Evolutionary conservation across 2,797 vertebrate genomes (phyloP).

Genomic region (Champsocephalus gunnari): DNA sequence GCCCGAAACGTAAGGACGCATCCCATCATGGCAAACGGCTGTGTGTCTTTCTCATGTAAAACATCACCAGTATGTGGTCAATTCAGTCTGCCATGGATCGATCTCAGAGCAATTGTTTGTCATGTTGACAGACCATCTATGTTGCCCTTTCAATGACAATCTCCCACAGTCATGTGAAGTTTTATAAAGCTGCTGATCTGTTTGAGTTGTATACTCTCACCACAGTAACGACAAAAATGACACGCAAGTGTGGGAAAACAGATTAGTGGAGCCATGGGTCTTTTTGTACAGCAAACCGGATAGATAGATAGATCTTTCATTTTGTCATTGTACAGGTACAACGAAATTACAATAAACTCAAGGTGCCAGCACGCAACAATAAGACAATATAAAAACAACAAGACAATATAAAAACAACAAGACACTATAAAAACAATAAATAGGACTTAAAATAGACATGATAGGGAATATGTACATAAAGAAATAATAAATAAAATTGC

Average conservation of each 20-base stretch:
- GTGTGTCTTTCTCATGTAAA: not conserved
- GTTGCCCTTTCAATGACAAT: not conserved
- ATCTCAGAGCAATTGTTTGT: not conserved
- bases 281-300: slow-evolving; percentile 2
- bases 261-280: not conserved
- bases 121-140: not conserved
- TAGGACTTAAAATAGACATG: too few species aligned
- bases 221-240: not conserved
- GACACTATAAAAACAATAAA: too few species aligned
- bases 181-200: not conserved
- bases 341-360: too few species aligned
- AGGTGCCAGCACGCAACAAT: too few species aligned
- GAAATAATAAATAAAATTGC: too few species aligned
- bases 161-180: not conserved
- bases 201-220: not conserved
- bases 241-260: not conserved
- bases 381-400: too few species aligned
- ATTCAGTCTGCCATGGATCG: not conserved
- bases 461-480: too few species aligned
- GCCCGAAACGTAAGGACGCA: slow-evolving; percentile 89
- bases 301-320: not conserved
- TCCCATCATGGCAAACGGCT: not conserved
- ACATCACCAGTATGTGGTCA: not conserved
- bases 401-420: too few species aligned
- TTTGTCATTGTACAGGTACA: too few species aligned